Evolutionary conservation across 2,797 vertebrate species (phyloP).

Genomic region (Scolopax rusticola): DNA sequence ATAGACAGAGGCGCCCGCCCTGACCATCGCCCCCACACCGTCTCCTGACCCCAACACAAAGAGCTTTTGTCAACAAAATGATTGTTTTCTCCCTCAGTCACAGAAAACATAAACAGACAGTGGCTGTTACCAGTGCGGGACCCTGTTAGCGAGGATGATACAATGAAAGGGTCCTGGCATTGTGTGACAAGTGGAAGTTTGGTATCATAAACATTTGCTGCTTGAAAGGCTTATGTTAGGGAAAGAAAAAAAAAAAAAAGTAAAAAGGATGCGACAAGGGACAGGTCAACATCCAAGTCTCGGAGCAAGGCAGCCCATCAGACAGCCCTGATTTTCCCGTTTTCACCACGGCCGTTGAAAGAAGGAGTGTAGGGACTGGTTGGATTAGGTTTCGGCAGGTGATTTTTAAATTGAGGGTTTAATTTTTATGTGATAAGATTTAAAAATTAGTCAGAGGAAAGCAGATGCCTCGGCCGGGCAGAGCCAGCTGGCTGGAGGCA

Average conservation of each 20-base stretch:
- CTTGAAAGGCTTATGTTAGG: neutral
- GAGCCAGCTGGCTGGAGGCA: slow-evolving; percentile 4
- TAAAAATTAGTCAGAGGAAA: neutral
- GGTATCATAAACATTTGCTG: neutral
- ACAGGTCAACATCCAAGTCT: neutral
- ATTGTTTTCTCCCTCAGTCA: neutral
- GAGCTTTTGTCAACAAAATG: neutral
- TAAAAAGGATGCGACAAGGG: neutral
- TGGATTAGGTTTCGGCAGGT: neutral
- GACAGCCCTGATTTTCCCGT: neutral
- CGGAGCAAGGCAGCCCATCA: neutral
- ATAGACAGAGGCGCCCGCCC: neutral
- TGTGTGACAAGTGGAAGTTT: neutral
- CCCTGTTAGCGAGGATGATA: neutral
- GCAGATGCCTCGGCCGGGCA: neutral
- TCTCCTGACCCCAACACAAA: neutral
- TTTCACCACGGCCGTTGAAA: neutral
- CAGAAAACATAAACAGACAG: neutral
- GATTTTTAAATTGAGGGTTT: neutral
- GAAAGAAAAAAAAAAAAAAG: neutral
- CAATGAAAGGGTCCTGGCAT: neutral
- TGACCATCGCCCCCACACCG: neutral
- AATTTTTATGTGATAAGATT: neutral
- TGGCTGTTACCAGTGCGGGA: neutral
- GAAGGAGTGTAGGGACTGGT: neutral